Conservation (phyloP, 1,140 invertebrate genomes). For the Zaprionus africanus region DNA sequence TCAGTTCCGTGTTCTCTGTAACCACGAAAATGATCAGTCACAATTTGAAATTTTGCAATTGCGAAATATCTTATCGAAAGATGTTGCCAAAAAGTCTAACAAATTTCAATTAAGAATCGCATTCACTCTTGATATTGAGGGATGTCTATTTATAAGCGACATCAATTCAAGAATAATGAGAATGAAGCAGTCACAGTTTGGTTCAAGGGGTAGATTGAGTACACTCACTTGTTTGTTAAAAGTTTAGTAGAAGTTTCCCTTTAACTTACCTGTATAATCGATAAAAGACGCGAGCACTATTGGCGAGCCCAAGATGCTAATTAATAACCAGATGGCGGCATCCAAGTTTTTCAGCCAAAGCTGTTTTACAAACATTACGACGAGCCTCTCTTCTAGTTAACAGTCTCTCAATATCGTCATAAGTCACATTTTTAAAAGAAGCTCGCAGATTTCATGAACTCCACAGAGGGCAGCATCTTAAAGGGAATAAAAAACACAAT, state of each 20-base stretch:
- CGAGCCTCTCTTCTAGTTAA: conserved; percentile 3
- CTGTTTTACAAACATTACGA: conserved; percentile 36
- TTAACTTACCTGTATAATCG: conserved; percentile 65
- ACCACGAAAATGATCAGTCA: conserved; percentile 8
- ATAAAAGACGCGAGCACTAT: conserved; percentile 48
- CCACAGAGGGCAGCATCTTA: neutral
- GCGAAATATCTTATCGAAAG: conserved; percentile 60
- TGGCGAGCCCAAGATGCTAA: conserved; percentile 25
- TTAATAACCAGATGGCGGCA: conserved; percentile 46
- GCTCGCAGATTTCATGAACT: neutral
- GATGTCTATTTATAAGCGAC: neutral
- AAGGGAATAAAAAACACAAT: neutral
- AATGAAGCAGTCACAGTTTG: too few species aligned
- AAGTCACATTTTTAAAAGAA: neutral
- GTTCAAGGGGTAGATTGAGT: neutral
- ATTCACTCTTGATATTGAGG: neutral
- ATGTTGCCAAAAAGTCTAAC: conserved; percentile 28
- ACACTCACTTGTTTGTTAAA: too few species aligned
- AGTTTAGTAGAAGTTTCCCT: neutral
- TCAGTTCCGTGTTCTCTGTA: conserved; percentile 74
- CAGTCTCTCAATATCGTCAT: neutral
- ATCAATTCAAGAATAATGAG: neutral
- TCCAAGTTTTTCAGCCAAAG: conserved; percentile 18
- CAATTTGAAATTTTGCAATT: neutral
- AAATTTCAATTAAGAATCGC: neutral